Percentiles rank a stretch among this genome's conserved stretches.
These are phyloP conservation scores for Atethmia centrago DNA, from an alignment of 2,888 invertebrate genomes.

Conservation along the genomic window DNA sequence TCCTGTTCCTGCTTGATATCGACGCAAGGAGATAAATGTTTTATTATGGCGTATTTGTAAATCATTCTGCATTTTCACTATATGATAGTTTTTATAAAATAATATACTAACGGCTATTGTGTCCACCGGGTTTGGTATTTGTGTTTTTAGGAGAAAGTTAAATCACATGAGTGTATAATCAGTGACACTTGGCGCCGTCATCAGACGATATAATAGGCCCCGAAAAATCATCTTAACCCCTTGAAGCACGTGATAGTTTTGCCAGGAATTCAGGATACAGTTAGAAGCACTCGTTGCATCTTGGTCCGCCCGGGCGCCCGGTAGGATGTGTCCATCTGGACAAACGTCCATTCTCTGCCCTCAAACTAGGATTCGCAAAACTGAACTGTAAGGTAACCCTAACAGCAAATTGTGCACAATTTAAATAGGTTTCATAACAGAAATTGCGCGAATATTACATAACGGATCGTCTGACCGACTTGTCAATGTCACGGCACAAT, in stretches of 20 bases:
- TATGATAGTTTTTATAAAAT: background rate
- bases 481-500: conserved; percentile 60
- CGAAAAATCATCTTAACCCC: background rate
- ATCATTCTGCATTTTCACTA: background rate
- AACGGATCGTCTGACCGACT: conserved; percentile 51
- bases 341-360: background rate
- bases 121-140: background rate
- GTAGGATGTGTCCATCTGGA: background rate
- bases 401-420: conserved; percentile 7
- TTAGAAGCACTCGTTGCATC: no score
- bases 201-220: background rate
- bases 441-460: conserved; percentile 47
- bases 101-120: background rate
- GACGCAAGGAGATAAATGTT: background rate
- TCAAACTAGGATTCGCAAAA: conserved; percentile 6
- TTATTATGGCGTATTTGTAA: background rate
- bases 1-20: conserved; percentile 27
- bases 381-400: background rate
- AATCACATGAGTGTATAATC: background rate
- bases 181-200: no score
- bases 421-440: conserved; percentile 28
- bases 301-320: no score
- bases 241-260: background rate
- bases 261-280: no score
- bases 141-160: background rate